A percentile compares a stretch with the other conserved stretches of the same genome.
Conservation (phyloP, 2,888 invertebrate genomes). For the Rhagophthalmus giganteus region DNA sequence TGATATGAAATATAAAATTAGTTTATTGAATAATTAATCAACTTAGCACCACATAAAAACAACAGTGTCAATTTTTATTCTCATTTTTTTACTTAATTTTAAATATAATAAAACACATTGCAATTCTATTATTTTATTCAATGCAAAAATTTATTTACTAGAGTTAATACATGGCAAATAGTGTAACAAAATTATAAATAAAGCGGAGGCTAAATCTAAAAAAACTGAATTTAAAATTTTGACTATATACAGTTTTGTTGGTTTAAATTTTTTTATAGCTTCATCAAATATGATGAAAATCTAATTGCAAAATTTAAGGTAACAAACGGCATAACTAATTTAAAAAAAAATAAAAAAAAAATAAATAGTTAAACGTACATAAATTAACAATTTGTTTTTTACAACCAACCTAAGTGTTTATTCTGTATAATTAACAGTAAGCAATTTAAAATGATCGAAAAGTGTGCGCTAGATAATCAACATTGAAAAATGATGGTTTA, state of each 20-base stretch:
- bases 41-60: too few species aligned
- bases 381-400: slow-evolving; percentile 39
- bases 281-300: slow-evolving; percentile 26
- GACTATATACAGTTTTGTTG: slow-evolving; percentile 43
- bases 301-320: slow-evolving; percentile 36
- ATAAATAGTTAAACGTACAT: slow-evolving; percentile 45
- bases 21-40: too few species aligned
- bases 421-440: slow-evolving; percentile 15
- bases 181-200: slow-evolving; percentile 44
- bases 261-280: slow-evolving; percentile 35
- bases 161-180: slow-evolving; percentile 48
- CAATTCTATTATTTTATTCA: slow-evolving; percentile 42
- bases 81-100: too few species aligned
- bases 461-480: slow-evolving; percentile 47
- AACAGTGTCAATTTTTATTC: too few species aligned
- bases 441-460: slow-evolving; percentile 32
- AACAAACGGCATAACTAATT: slow-evolving; percentile 39
- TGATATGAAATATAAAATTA: too few species aligned
- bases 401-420: slow-evolving; percentile 29
- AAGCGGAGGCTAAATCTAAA: slow-evolving; percentile 47
- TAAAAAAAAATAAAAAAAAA: slow-evolving; percentile 41
- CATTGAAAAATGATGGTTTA: slow-evolving; percentile 51
- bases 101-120: slow-evolving; percentile 11
- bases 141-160: slow-evolving; percentile 49
- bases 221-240: slow-evolving; percentile 28